phyloP scores from a whole-genome alignment of 1,140 invertebrate species.

The Ylistrum balloti region DNA sequence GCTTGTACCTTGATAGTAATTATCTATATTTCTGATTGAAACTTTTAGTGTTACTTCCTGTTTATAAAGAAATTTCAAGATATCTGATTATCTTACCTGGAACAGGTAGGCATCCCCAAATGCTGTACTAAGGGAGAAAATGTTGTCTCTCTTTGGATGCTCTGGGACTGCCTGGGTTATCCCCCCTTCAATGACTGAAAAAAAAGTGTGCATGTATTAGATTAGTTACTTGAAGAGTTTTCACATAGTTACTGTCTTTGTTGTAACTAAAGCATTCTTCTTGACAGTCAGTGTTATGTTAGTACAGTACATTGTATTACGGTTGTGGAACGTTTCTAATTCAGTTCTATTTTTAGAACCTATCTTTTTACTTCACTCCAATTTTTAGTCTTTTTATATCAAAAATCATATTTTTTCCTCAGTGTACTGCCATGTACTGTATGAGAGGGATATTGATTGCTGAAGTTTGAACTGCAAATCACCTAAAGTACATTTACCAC shows the following conservation, averaged over 20 bases:
- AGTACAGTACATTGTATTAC: no score
- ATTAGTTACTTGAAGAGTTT: neutral
- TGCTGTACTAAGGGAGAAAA: conserved; percentile 98
- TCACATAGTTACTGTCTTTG: neutral
- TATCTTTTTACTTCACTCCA: neutral
- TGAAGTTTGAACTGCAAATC: neutral
- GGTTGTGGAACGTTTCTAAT: no score
- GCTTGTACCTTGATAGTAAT: no score
- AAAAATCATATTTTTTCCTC: neutral
- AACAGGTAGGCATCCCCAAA: conserved; percentile 99
- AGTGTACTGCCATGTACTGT: neutral
- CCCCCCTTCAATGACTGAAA: conserved; percentile 91
- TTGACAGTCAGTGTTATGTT: no score
- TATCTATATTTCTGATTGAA: no score
- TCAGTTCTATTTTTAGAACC: no score
- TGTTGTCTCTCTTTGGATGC: conserved; percentile 98
- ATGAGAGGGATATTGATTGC: neutral
- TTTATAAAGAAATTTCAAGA: no score
- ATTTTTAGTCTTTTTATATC: neutral
- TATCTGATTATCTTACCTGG: conserved; percentile 90
- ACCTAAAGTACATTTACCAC: neutral
- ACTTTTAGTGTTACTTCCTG: no score
- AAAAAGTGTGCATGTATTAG: conserved; percentile 50
- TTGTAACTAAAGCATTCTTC: no score
- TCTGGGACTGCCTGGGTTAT: conserved; percentile 99